A percentile compares a stretch with the other conserved stretches of the same genome.
These are phyloP conservation scores for Stenodera caucasica DNA, from an alignment of 2,888 invertebrate genomes.

Conservation along the genomic window DNA sequence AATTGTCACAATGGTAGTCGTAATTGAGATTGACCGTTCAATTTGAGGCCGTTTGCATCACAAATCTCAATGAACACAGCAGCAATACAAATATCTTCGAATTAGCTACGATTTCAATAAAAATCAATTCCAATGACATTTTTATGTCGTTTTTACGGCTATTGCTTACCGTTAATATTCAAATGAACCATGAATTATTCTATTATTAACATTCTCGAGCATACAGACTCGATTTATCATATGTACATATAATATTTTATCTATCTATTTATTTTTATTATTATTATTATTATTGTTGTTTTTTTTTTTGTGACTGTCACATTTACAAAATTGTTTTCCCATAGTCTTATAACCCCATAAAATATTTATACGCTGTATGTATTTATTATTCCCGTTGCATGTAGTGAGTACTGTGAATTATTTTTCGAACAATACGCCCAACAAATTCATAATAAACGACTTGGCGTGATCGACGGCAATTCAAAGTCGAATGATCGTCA, in stretches of 20 bases:
- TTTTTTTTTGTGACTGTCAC: slow-evolving; percentile 39
- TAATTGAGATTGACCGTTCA: slow-evolving; percentile 2
- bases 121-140: slow-evolving; percentile 37
- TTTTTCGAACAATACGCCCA: slow-evolving; percentile 46
- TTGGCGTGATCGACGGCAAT: slow-evolving; percentile 52
- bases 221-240: slow-evolving; percentile 20
- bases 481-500: slow-evolving; percentile 35
- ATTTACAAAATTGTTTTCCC: slow-evolving; percentile 52
- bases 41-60: neutral
- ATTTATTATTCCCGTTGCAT: slow-evolving; percentile 47
- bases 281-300: neutral
- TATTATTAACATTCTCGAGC: slow-evolving; percentile 42
- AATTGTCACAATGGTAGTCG: neutral
- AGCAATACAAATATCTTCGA: slow-evolving; percentile 38
- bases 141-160: slow-evolving; percentile 38
- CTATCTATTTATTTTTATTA: neutral
- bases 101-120: slow-evolving; percentile 37
- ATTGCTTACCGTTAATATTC: slow-evolving; percentile 48
- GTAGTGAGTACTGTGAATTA: slow-evolving; percentile 40
- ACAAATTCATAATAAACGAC: slow-evolving; percentile 49
- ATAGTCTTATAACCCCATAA: slow-evolving; percentile 42
- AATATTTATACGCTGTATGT: slow-evolving; percentile 49
- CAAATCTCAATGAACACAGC: neutral
- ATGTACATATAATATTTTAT: slow-evolving; percentile 5
- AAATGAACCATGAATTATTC: slow-evolving; percentile 50